Evolutionary conservation across 92 coral and sea anemone genomes (phyloP).

Genomic region (Zoanthus sociatus): DNA sequence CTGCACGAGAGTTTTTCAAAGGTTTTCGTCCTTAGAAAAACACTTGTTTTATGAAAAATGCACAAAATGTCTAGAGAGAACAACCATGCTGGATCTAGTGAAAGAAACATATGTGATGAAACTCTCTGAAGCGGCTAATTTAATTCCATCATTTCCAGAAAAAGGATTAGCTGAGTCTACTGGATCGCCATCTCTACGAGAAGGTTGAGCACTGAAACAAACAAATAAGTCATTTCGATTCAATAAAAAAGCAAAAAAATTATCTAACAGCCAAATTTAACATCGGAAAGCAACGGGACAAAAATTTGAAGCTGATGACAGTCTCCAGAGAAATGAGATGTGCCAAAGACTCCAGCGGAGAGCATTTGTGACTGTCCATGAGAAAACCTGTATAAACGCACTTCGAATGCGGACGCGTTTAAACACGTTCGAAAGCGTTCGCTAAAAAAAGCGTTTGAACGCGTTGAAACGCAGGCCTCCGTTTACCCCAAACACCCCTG

Average conservation of each 20-base stretch:
- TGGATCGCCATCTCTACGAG: constrained; percentile 10
- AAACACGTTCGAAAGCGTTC: no score
- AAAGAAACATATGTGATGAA: background rate
- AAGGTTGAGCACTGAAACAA: constrained; percentile 22
- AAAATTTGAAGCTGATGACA: background rate
- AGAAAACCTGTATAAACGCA: no score
- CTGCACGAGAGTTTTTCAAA: constrained; percentile 1
- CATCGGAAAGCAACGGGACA: background rate
- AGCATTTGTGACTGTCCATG: no score
- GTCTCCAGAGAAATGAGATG: constrained; percentile 18
- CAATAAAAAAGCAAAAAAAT: background rate
- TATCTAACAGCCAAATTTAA: constrained; percentile 2
- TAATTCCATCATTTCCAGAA: background rate
- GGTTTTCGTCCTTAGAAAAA: background rate
- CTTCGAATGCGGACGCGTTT: no score
- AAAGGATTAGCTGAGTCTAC: background rate
- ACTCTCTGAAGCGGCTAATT: background rate
- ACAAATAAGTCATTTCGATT: background rate
- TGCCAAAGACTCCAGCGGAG: constrained; percentile 3
- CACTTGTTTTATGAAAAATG: constrained; percentile 10
- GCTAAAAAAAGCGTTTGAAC: no score
- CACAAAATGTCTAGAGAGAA: constrained; percentile 17
- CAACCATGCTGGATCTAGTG: background rate
- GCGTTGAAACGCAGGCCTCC: no score
- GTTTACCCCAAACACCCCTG: no score